Percentiles rank a stretch among this genome's conserved stretches.
Evolutionary conservation across 2,113 vertebrate species (phyloP).

Genomic region (Actenoides lindsayi): DNA sequence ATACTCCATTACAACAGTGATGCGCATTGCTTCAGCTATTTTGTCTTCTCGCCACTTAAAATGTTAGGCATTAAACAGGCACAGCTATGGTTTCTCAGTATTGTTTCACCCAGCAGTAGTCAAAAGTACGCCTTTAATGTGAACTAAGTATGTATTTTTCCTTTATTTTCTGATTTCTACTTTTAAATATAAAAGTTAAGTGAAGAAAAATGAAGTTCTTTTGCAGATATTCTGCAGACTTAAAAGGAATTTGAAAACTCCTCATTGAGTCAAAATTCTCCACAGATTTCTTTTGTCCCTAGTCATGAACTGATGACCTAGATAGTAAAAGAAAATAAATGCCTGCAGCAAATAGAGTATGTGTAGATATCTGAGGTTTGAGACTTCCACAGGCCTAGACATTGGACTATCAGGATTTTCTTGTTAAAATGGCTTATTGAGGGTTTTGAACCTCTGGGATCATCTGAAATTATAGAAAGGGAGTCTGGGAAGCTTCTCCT

Average conservation of each 20-base stretch:
- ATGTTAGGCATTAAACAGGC: not conserved
- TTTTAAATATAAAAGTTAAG: not conserved
- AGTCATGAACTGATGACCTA: conserved; percentile 60
- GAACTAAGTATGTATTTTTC: not conserved
- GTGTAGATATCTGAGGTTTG: conserved; percentile 27
- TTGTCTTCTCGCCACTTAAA: not conserved
- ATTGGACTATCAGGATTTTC: conserved; percentile 33
- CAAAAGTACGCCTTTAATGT: not conserved
- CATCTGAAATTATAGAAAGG: conserved; percentile 34
- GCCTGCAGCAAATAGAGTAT: conserved; percentile 28
- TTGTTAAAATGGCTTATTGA: conserved; percentile 41
- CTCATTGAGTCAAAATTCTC: conserved; percentile 12
- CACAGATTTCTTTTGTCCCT: conserved; percentile 28
- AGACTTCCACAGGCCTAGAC: conserved; percentile 10
- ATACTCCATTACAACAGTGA: not conserved
- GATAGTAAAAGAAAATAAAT: conserved; percentile 60
- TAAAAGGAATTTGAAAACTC: conserved; percentile 18
- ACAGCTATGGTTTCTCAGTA: not conserved
- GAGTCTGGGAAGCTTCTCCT: conserved; percentile 20
- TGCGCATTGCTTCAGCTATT: not conserved
- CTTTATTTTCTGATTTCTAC: not conserved
- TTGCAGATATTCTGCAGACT: not conserved
- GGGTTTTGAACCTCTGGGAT: conserved; percentile 27
- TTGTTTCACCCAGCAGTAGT: not conserved
- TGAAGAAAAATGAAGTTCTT: not conserved